Conservation (phyloP, 92 coral and sea anemone species). For the Pocillopora grandis region DNA sequence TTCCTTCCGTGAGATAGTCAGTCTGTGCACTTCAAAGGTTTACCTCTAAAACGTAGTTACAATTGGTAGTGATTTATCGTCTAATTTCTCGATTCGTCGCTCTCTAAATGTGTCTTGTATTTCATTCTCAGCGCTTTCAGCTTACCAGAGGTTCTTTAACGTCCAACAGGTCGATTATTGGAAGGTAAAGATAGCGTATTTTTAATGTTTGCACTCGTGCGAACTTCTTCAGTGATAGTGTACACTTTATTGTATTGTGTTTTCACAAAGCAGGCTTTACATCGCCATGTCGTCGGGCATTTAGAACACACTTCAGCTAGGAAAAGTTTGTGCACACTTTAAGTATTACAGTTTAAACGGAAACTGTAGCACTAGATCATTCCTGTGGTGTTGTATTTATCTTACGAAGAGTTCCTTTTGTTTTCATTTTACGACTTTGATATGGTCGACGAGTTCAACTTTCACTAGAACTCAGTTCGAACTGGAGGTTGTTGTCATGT, state of each 20-base stretch:
- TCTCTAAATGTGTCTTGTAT: conserved; percentile 14
- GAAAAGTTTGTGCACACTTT: background rate
- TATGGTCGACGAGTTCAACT: conserved; percentile 13
- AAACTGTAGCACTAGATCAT: background rate
- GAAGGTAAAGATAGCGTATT: conserved; percentile 70
- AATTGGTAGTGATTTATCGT: no score
- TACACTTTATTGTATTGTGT: background rate
- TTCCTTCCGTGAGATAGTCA: background rate
- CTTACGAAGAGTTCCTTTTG: conserved; percentile 12
- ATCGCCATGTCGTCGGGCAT: background rate
- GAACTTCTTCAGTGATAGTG: background rate
- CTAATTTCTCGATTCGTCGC: background rate
- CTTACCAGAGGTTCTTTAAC: conserved; percentile 95
- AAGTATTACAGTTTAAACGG: background rate
- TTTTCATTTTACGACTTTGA: conserved; percentile 12
- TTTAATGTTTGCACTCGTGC: background rate
- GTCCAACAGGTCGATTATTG: conserved; percentile 90
- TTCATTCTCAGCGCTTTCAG: conserved; percentile 84
- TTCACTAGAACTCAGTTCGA: background rate
- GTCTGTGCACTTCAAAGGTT: conserved; percentile 5
- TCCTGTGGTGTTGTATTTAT: background rate
- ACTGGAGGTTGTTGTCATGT: background rate
- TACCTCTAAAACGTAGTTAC: background rate
- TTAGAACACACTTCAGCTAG: background rate
- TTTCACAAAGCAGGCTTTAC: background rate